Evolutionary conservation across 2,797 vertebrate genomes (phyloP).

Genomic region (Echeneis naucrates): DNA sequence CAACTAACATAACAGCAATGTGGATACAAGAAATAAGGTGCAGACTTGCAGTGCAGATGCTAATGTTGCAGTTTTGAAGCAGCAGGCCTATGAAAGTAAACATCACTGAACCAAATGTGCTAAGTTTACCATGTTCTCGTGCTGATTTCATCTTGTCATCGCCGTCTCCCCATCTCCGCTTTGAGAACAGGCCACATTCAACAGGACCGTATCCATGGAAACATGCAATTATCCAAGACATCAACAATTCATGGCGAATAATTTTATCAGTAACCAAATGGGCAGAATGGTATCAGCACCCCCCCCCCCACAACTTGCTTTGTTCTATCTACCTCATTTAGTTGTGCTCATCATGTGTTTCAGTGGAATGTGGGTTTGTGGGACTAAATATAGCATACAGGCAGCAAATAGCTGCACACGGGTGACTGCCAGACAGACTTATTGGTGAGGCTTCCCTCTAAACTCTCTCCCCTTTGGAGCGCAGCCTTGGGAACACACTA

Average conservation of each 20-base stretch:
- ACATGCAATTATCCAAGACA: slow-evolving; percentile 78
- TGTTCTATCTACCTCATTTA: slow-evolving; percentile 47
- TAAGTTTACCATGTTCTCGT: slow-evolving; percentile 35
- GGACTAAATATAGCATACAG: slow-evolving; percentile 54
- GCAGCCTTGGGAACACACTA: slow-evolving; percentile 19
- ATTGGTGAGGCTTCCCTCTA: slow-evolving; percentile 29
- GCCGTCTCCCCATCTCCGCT: slow-evolving; percentile 47
- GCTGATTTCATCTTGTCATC: slow-evolving; percentile 47
- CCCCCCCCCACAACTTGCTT: background rate
- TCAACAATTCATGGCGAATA: slow-evolving; percentile 79
- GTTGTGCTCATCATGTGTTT: slow-evolving; percentile 39
- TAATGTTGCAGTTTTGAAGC: slow-evolving; percentile 34
- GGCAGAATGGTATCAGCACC: slow-evolving; percentile 18
- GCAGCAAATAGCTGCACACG: slow-evolving; percentile 31
- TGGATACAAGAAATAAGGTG: slow-evolving; percentile 12
- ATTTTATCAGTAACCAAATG: slow-evolving; percentile 65
- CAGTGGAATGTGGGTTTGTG: slow-evolving; percentile 24
- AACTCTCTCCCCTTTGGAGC: slow-evolving; percentile 7
- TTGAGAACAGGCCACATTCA: slow-evolving; percentile 54
- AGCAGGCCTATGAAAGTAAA: slow-evolving; percentile 3
- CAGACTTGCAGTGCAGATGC: slow-evolving; percentile 18
- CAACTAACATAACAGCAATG: slow-evolving; percentile 4
- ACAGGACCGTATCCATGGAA: slow-evolving; percentile 71
- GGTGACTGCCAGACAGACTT: slow-evolving; percentile 26
- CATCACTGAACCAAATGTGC: slow-evolving; percentile 47